Evolutionary conservation across 2,888 invertebrate species (phyloP), one percentile per base, ranked within the genome.

Genomic region (Latrodectus hesperus): DNA sequence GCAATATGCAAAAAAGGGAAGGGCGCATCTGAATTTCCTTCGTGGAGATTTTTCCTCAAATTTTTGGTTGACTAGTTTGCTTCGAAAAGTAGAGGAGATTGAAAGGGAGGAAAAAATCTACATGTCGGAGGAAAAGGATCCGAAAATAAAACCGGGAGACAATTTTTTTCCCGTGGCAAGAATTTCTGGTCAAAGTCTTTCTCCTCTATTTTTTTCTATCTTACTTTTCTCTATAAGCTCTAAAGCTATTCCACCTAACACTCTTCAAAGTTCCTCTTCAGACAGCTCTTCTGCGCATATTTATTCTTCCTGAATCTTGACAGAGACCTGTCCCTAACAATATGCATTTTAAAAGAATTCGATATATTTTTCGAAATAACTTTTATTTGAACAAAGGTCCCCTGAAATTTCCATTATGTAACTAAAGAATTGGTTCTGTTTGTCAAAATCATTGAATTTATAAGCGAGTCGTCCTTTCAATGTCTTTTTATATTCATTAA

Each of bases 1-100:
- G 86, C 86, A 87, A 87, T 87, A 87, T 87, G 86, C 86, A 87
- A 87, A 87, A 85, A 74, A 85, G 81, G 75, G 60, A 38, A n/a
- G 77, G 38, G 64, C 81, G 72, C 81, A 67, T 81, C 86, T 82
- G 76, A 87, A 87, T 81, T 87, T 87, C 64, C 77, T 82, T 73
- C 71, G 71, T 72, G 80, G 86, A 87, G 77, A 85, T 85, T 79
- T 80, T 85, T 75, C 78, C 79, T 75, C 68, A 79, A 81, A 76
- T 75, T 87, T 87, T 87, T 87, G 86, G 76, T 87, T 75, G 76
- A 79, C 70, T 87, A 85, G 86, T 72, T 87, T 87, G 75, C 64
- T 55, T 77, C 78, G 78, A 84, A 78, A 79, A 84, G 82, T 82
- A 82, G 79, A 84, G 84, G 79, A 84, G 78, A 84, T 79, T 60